Percentiles rank a stretch among this genome's conserved stretches.
phyloP scores from a whole-genome alignment of 2,888 invertebrate species.

The Philereme transversata region DNA sequence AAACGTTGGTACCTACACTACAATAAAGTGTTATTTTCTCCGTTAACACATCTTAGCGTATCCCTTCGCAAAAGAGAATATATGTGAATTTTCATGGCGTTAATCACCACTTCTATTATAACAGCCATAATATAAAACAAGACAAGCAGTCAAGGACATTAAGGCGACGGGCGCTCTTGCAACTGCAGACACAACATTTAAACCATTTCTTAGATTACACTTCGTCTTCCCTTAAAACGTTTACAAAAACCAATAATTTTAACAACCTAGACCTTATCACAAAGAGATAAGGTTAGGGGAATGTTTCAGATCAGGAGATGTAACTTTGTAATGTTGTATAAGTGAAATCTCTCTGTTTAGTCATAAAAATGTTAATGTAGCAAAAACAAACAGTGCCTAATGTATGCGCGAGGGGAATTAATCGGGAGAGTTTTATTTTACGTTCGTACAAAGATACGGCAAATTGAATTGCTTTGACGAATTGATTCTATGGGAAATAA shows the following conservation, averaged over 20 bases:
- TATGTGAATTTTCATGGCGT: too few relatives aligned
- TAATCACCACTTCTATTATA: neutral
- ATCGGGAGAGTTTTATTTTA: conserved; percentile 56
- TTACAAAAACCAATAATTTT: neutral
- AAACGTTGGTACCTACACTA: too few relatives aligned
- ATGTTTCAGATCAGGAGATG: conserved; percentile 19
- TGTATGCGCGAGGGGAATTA: conserved; percentile 79
- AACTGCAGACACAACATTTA: conserved; percentile 35
- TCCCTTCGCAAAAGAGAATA: too few relatives aligned
- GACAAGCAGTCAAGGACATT: conserved; percentile 34
- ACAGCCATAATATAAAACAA: conserved; percentile 20
- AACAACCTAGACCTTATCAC: conserved; percentile 32
- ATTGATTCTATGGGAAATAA: conserved; percentile 46
- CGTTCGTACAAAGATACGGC: conserved; percentile 55
- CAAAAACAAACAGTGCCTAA: conserved; percentile 80
- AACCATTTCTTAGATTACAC: conserved; percentile 37
- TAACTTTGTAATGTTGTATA: conserved; percentile 58
- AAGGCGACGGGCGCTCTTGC: conserved; percentile 34
- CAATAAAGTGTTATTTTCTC: too few relatives aligned
- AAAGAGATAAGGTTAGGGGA: conserved; percentile 14
- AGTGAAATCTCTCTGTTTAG: conserved; percentile 79
- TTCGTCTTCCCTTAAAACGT: conserved; percentile 26
- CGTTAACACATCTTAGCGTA: too few relatives aligned
- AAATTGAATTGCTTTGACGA: conserved; percentile 58
- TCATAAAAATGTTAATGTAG: conserved; percentile 83